These are phyloP conservation scores for Teleiodes luculella DNA, from an alignment of 2,888 invertebrate species.

Conservation along the genomic window DNA sequence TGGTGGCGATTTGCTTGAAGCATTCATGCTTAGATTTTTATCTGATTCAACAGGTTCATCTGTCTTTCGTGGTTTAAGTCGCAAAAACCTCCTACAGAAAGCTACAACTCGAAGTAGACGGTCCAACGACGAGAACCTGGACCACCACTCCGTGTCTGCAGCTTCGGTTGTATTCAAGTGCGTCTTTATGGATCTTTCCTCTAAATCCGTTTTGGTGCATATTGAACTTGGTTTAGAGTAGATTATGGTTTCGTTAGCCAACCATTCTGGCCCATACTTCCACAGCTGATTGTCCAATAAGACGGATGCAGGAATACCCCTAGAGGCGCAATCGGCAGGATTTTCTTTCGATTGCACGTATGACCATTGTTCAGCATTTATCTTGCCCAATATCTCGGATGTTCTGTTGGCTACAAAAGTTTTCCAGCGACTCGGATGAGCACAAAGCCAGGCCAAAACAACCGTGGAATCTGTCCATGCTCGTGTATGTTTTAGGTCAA, in stretches of 20 bases:
- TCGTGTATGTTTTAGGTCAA: slow-evolving; percentile 11
- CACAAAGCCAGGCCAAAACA: slow-evolving; percentile 29
- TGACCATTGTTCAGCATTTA: slow-evolving; percentile 16
- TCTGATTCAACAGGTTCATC: no score
- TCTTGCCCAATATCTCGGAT: not conserved
- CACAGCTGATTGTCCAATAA: slow-evolving; percentile 19
- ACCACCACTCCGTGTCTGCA: no score
- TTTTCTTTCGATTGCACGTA: slow-evolving; percentile 25
- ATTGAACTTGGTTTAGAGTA: slow-evolving; percentile 7
- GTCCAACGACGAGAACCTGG: no score
- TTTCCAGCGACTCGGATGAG: slow-evolving; percentile 28
- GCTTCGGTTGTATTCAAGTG: no score
- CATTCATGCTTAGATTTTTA: no score
- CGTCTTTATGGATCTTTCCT: no score
- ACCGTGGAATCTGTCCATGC: slow-evolving; percentile 33
- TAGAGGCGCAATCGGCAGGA: slow-evolving; percentile 28
- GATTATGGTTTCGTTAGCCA: slow-evolving; percentile 13
- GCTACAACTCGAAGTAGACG: no score
- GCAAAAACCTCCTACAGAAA: no score
- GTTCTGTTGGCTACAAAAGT: slow-evolving; percentile 29
- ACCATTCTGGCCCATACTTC: slow-evolving; percentile 27
- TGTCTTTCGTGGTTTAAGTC: no score
- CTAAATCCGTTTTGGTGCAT: no score
- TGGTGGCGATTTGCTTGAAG: no score
- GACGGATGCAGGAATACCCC: slow-evolving; percentile 19